Base-by-base conservation (phyloP, 2,888 invertebrate genomes). In the Therioaphis trifolii region DNA sequence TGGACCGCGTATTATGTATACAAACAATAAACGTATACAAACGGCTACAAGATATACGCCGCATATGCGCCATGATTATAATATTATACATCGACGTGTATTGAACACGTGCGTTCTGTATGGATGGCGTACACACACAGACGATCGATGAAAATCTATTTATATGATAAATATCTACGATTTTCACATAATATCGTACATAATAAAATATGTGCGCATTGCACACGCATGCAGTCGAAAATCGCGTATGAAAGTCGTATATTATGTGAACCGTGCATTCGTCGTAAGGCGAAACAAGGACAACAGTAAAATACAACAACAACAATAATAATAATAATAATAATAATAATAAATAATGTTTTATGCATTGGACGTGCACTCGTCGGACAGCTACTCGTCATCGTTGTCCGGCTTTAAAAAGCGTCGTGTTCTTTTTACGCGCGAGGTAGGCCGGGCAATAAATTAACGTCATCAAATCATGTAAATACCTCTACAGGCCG, bases 291-390 rank as follows among this genome's bases (percentile, higher is more conserved):
- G 7, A 80, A 68, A 80, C 79, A 80, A 80, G 79, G 79, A 80
- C 71, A n/a, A 71, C 29, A 63, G 27, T 46, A 76, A 27, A 46
- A 76, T 29, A 76, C 43, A 63, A 77, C 29, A 27, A 49, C 18
- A 55, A 49, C 27, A n/a, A n/a, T n/a, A n/a, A n/a, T n/a, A n/a
- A n/a, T n/a, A n/a, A n/a, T n/a, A n/a, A n/a, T n/a, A n/a, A n/a
- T n/a, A n/a, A n/a, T n/a, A n/a, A 24, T 63, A 76, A 76, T 61
- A 21, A 74, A 69, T 79, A 79, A 79, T 71, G 79, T 80, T 71
- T 52, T 27, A 58, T 58, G 71, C 71, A 69, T 71, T 14, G 27
- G 27, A 43, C 43, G 79, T 58, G 55, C 18, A 0, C 9, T 7
- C 15, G 21, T 24, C 18, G 24, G 0, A 21, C 46, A 5, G 18